A percentile compares a stretch with the other conserved stretches of the same genome.
Evolutionary conservation across 2,797 vertebrate genomes (phyloP).

Genomic region (Chaetophractus vellerosus): DNA sequence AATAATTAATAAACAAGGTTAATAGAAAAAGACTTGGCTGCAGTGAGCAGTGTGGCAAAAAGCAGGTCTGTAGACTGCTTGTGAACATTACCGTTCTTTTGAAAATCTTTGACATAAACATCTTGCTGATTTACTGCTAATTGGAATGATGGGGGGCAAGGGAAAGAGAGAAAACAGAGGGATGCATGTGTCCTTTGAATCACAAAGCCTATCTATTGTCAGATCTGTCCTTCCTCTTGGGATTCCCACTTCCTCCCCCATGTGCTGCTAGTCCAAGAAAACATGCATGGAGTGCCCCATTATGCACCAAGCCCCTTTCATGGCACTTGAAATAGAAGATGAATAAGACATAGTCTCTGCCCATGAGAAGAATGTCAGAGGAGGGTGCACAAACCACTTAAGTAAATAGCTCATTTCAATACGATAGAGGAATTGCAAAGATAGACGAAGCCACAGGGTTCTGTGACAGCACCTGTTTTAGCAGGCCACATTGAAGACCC

Average conservation of each 20-base stretch:
- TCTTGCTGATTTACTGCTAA: background rate
- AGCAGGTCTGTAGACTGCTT: background rate
- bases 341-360: background rate
- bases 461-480: background rate
- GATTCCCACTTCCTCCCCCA: background rate
- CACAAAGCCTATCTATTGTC: background rate
- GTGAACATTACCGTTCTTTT: slow-evolving; percentile 16
- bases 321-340: background rate
- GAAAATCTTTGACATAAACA: slow-evolving; percentile 11
- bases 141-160: background rate
- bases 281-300: background rate
- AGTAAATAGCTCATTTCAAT: background rate
- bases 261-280: background rate
- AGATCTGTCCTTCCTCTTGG: background rate
- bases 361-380: background rate
- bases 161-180: background rate
- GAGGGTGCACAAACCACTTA: background rate
- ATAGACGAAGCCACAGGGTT: background rate
- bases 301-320: background rate
- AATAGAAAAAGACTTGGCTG: background rate
- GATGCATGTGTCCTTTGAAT: background rate
- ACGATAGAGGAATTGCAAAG: background rate
- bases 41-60: background rate
- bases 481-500: background rate
- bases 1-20: background rate